A percentile compares a stretch with the other conserved stretches of the same genome.
These are phyloP conservation scores for Falcaria lacertinaria DNA, from an alignment of 2,888 invertebrate species.

Conservation along the genomic window DNA sequence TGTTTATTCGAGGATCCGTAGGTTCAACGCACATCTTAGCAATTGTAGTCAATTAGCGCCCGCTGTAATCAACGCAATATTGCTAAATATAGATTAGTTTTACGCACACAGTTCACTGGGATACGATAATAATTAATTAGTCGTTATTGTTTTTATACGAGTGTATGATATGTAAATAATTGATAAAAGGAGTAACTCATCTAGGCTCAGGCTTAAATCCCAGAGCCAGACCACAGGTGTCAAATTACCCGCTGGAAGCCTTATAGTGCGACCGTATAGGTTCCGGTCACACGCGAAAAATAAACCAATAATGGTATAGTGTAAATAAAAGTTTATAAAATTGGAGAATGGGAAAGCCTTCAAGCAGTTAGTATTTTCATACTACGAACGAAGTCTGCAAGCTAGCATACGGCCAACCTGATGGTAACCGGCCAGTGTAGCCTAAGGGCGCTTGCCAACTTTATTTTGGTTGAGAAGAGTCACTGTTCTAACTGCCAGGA, in stretches of 20 bases:
- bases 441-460: no score
- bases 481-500: no score
- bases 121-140: not conserved
- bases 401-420: no score
- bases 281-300: slow-evolving; percentile 55
- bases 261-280: slow-evolving; percentile 29
- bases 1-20: slow-evolving; percentile 45
- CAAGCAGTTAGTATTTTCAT: no score
- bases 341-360: no score
- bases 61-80: slow-evolving; percentile 57
- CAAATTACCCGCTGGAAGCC: slow-evolving; percentile 48
- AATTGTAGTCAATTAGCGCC: slow-evolving; percentile 74
- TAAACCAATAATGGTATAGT: not conserved
- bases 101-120: slow-evolving; percentile 9
- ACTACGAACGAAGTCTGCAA: no score
- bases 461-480: no score
- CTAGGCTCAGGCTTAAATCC: slow-evolving; percentile 25
- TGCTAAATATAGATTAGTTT: slow-evolving; percentile 65
- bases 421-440: no score
- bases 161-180: no score
- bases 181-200: no score
- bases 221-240: slow-evolving; percentile 45
- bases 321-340: no score
- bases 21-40: slow-evolving; percentile 73
- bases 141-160: no score